Base-by-base conservation (phyloP, 2,888 invertebrate species). In the Hyles lineata region DNA sequence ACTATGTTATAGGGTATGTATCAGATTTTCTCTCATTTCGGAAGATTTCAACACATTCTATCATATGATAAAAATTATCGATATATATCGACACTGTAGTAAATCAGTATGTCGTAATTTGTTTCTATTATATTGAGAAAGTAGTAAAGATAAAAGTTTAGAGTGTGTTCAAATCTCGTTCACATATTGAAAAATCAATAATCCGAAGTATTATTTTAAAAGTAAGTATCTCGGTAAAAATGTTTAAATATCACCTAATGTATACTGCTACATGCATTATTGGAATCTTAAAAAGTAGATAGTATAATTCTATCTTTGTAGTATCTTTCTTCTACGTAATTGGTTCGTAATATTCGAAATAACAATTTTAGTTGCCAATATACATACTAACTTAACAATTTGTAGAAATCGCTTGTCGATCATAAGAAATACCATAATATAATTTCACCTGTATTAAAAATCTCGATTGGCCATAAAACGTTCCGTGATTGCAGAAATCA, bases 1-100 rank as follows among this genome's bases (percentile, higher is more conserved):
- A 88, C 94, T 99, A 0, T 96, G 97, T 70, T 99, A 99, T 88
- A 97, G 98, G 96, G 98, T 98, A 92, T 96, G 96, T 95, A 70
- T 29, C n/a, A 15, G 3, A 25, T 23, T 23, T 43, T 8, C 7
- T n/a, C 9, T 23, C 43, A 25, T 67, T 11, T 2, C 15, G 1
- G 4, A 15, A 50, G 43, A 50, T 67, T 67, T 67, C 23, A 23
- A 67, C 67, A 67, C 67, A 23, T 23, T 67, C 43, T 67, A 0
- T 43, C 17, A 15, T 17, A n/a, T 8, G 19, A 50, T 15, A 17
- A 50, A 50, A 17, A 23, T 15, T 43, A 35, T 67, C 5, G 3
- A 59, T 3, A 2, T 59, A 6, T 19, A 1, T 62, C 3, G 9
- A 62, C n/a, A 2, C 0, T 17, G 21, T 50, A 43, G 17, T 50